phyloP scores from a whole-genome alignment of 2,888 invertebrate genomes.

The Salticus scenicus region DNA sequence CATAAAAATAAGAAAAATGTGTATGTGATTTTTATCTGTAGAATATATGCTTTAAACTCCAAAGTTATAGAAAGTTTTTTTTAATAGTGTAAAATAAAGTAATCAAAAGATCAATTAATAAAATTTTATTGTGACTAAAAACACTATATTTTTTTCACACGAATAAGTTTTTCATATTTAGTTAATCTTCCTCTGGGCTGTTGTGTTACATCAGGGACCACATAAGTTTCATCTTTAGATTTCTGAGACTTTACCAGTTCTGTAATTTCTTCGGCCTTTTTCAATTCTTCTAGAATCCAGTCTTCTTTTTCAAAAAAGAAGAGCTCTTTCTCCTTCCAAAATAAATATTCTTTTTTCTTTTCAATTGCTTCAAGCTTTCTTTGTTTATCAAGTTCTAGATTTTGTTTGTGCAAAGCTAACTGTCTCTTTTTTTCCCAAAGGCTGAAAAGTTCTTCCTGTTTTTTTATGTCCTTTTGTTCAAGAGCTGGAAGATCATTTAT shows the following conservation, averaged over 20 bases:
- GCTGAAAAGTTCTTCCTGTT: slow-evolving; percentile 39
- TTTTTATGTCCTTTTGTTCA: slow-evolving; percentile 66
- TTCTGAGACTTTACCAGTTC: slow-evolving; percentile 35
- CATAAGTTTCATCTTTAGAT: slow-evolving; percentile 66
- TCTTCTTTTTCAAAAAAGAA: slow-evolving; percentile 72
- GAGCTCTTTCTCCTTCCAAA: slow-evolving; percentile 66
- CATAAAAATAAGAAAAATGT: no score
- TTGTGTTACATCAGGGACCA: slow-evolving; percentile 68
- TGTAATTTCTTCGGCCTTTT: slow-evolving; percentile 58
- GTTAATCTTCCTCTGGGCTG: not conserved
- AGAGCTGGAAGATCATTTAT: slow-evolving; percentile 33
- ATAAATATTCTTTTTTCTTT: slow-evolving; percentile 68
- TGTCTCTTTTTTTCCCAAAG: slow-evolving; percentile 62
- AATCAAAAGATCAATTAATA: no score
- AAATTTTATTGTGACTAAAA: not conserved
- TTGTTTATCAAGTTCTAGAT: slow-evolving; percentile 52
- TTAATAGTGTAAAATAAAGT: no score
- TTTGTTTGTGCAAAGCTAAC: slow-evolving; percentile 57
- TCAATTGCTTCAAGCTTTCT: slow-evolving; percentile 57
- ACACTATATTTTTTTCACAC: slow-evolving; percentile 34
- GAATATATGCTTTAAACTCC: no score
- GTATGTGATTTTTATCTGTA: no score
- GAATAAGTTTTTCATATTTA: slow-evolving; percentile 25
- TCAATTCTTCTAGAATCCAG: slow-evolving; percentile 69
- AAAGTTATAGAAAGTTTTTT: no score